Base-by-base conservation (phyloP, 1,140 invertebrate species). In the Lycorma delicatula region DNA sequence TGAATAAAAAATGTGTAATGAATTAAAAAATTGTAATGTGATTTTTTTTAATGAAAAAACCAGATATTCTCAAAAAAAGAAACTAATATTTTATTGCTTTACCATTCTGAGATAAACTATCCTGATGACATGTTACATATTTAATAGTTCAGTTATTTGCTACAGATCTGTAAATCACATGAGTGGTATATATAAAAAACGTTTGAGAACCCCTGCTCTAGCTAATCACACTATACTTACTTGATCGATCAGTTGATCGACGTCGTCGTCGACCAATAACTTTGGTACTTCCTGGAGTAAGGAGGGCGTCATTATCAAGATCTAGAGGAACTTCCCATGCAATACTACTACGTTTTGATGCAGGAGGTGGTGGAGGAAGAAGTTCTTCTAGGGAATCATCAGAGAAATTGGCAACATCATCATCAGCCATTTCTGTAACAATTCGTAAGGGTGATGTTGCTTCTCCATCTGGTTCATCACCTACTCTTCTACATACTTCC, bases 291-390 rank as follows among this genome's bases (percentile, higher is more conserved):
- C 84, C 84, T 27, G 84, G 84, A 16, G 82, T 83, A 23, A 84
- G 77, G 20, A 85, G 71, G 44, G 81, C 78, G 71, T 85, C 82
- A 61, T 77, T 75, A 25, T 63, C 62, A 12, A 44, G 28, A 36
- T 66, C 83, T 54, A 90, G 75, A 47, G 86, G 82, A 28, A 90
- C 87, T 75, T 89, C 86, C 86, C 86, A 89, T 52, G 86, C 86
- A 41, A 89, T 87, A 62, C 85, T 86, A 64, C 82, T 81, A 60
- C 85, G 78, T 72, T 88, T 89, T 66, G 59, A 47, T 4, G 66
- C 28, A 16, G 55, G 25, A 12, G 56, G 51, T 3, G 63, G 56
- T 12, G 59, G 58, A 22, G 59, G 59, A 31, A 58, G 57, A 65
- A 78, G 65, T 38, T 86, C 85, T 68, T 90, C 87, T 47, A 89